Base-by-base conservation (phyloP, 2,888 invertebrate genomes). In the Piscicola geometra region DNA sequence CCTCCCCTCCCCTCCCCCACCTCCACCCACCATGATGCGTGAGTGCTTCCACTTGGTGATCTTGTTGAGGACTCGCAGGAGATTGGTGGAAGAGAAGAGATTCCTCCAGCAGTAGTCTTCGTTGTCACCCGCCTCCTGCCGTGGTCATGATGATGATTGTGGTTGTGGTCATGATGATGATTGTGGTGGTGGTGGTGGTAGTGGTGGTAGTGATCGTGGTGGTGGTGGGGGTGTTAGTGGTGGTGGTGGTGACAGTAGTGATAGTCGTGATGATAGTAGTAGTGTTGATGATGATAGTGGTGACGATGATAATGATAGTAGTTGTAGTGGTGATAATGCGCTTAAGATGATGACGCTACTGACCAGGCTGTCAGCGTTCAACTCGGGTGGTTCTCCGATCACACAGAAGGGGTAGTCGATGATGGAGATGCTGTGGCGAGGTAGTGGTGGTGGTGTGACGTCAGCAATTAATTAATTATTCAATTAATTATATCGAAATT, bases 31-130 rank as follows among this genome's bases (percentile, higher is more conserved):
- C 86, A 86, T 85, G 9, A 85, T 85, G 69, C 99, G 90, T n/a
- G 98, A 97, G 86, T 98, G 97, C 85, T 99, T 99, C 94, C 98
- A 97, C 86, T 99, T 99, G 64, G 97, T 98, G 76, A 99, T 88
- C 87, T 99, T 99, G 86, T 99, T 99, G 75, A 99, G 89, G 81
- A 99, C 93, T 81, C 99, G 89, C 78, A 99, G 87, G 73, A 99
- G 87, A 88, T 99, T 99, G 77, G 99, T 95, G 84, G 97, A 96
- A 1, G 96, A 94, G 86, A 96, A 99, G 75, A 99, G 91, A 87
- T 99, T 99, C 80, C 98, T 70, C 99, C 98, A 99, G 68, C 96
- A 94, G 86, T 91, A 97, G 69, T 90, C 90, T 80, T 82, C 82
- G 75, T 81, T 82, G 75, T 92, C 90, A 77, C 85, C 85, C 80